These are phyloP conservation scores for Formica aserva DNA, from an alignment of 2,888 invertebrate species.

Conservation along the genomic window DNA sequence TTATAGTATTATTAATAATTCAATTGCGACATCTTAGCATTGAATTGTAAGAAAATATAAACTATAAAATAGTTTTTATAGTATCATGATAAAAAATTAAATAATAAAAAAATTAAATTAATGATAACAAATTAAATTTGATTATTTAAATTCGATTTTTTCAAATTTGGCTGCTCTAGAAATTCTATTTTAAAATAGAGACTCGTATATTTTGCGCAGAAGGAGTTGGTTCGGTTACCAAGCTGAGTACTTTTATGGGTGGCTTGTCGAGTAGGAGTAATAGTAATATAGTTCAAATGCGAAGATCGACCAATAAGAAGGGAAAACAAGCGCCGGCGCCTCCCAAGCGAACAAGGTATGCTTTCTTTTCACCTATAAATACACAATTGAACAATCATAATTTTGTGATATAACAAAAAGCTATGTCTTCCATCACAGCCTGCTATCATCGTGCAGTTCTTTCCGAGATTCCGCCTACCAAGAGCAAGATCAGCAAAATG, in stretches of 20 bases:
- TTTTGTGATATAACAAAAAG: slow-evolving; percentile 20
- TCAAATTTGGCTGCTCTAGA: background rate
- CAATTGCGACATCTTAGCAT: background rate
- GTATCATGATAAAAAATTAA: background rate
- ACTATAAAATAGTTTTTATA: background rate
- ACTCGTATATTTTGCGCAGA: slow-evolving; percentile 80
- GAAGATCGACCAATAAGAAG: slow-evolving; percentile 94
- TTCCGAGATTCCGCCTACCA: slow-evolving; percentile 94
- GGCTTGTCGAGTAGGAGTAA: slow-evolving; percentile 87
- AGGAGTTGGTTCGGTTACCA: slow-evolving; percentile 86
- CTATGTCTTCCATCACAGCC: slow-evolving; percentile 86
- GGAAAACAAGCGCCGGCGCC: slow-evolving; percentile 98
- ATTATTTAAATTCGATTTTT: background rate
- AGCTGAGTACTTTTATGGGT: slow-evolving; percentile 89
- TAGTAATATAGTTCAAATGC: slow-evolving; percentile 92
- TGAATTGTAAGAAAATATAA: background rate
- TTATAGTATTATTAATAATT: background rate
- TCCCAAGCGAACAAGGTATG: slow-evolving; percentile 96
- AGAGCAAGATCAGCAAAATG: slow-evolving; percentile 87
- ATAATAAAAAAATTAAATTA: too few species aligned
- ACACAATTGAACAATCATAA: background rate
- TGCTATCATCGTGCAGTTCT: slow-evolving; percentile 94
- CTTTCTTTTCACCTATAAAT: slow-evolving; percentile 13
- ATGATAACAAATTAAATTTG: too few species aligned
- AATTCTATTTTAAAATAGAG: background rate